Percentiles rank a stretch among this genome's conserved stretches.
Evolutionary conservation across 1,140 invertebrate species (phyloP).

Genomic region (Thaumatotibia leucotreta): DNA sequence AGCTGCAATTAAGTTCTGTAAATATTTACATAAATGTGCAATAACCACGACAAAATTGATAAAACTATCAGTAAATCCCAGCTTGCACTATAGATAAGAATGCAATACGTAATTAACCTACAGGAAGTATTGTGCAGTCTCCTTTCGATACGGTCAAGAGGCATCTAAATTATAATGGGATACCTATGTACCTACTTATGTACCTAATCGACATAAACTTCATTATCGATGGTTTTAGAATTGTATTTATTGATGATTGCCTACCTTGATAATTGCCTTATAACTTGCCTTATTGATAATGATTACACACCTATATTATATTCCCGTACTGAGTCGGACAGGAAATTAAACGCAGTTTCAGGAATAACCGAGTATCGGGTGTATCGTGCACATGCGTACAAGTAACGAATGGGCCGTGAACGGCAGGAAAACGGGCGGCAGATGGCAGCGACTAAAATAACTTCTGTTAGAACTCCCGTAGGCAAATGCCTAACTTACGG

Average conservation of each 20-base stretch:
- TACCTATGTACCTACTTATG: background rate
- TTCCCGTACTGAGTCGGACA: background rate
- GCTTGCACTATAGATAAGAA: background rate
- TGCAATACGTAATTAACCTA: background rate
- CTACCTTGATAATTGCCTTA: too few relatives aligned
- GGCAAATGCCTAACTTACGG: background rate
- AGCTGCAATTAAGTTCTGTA: background rate
- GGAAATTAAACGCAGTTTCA: constrained; percentile 11
- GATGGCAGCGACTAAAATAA: background rate
- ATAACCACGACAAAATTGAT: background rate
- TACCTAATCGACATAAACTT: too few relatives aligned
- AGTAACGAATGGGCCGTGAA: background rate
- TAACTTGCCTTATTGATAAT: too few relatives aligned
- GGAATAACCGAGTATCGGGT: background rate
- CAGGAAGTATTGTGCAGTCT: background rate
- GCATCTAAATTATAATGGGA: background rate
- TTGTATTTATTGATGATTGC: too few relatives aligned
- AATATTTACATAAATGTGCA: constrained; percentile 3
- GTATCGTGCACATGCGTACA: background rate
- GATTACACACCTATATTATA: background rate
- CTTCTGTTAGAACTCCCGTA: background rate
- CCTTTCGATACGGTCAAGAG: background rate
- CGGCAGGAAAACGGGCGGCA: constrained; percentile 2
- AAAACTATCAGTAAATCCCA: background rate
- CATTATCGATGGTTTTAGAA: too few relatives aligned